These are phyloP conservation scores for Leuciscus waleckii DNA, from an alignment of 2,797 vertebrate species.

Conservation along the genomic window DNA sequence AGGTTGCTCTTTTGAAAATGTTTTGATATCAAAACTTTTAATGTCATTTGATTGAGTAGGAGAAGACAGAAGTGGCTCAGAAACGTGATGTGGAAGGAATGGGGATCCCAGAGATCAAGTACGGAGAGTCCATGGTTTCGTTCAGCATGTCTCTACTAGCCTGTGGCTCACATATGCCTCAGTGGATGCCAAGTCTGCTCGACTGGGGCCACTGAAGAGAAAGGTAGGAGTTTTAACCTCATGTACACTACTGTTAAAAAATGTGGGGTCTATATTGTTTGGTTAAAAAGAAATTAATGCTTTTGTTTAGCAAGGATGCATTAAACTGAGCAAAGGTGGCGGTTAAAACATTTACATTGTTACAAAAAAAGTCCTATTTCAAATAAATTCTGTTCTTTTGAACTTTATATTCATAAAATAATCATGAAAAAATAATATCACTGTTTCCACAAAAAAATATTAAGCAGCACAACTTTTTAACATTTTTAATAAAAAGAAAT, in stretches of 20 bases:
- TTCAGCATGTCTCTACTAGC: slow-evolving; percentile 85
- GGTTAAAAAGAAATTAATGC: background rate
- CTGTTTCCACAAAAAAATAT: background rate
- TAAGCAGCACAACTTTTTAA: background rate
- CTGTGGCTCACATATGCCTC: slow-evolving; percentile 94
- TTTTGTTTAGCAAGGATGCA: background rate
- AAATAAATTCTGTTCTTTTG: background rate
- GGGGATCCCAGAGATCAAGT: slow-evolving; percentile 93
- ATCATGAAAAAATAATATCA: background rate
- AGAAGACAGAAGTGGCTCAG: slow-evolving; percentile 88
- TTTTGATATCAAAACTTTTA: background rate
- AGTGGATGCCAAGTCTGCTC: slow-evolving; percentile 89
- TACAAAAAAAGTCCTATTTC: background rate
- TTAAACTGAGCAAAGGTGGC: background rate
- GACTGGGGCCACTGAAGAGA: slow-evolving; percentile 89
- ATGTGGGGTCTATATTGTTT: background rate
- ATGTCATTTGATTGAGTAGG: slow-evolving; percentile 73
- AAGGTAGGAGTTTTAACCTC: slow-evolving; percentile 76
- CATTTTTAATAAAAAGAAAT: background rate
- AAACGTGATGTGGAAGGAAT: slow-evolving; percentile 94
- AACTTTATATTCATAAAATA: background rate
- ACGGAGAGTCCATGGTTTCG: slow-evolving; percentile 94
- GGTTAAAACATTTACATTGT: background rate
- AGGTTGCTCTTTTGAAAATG: background rate
- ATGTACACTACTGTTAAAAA: background rate